A percentile compares a stretch with the other conserved stretches of the same genome.
Evolutionary conservation across 2,888 invertebrate genomes (phyloP).

Genomic region (Caenorhabditis sinica): DNA sequence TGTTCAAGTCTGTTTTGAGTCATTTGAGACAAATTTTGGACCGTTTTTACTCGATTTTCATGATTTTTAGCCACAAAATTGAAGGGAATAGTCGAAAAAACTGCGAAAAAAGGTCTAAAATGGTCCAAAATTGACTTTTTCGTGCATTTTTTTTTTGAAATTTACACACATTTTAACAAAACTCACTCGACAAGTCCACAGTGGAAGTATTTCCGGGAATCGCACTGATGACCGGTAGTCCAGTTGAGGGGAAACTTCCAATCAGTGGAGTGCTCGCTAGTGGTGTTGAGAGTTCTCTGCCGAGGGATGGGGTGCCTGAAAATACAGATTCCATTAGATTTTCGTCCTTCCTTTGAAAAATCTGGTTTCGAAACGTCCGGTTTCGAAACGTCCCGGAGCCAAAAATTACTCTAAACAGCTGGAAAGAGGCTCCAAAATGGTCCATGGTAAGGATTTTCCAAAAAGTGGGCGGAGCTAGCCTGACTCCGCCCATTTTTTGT

Average conservation of each 20-base stretch:
- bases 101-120: too few relatives aligned
- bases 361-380: too few relatives aligned
- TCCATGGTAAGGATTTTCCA: too few relatives aligned
- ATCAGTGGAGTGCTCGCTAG: constrained; percentile 55
- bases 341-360: too few relatives aligned
- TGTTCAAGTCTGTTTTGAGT: too few relatives aligned
- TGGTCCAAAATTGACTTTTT: not conserved
- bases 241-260: constrained; percentile 49
- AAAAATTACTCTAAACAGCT: too few relatives aligned
- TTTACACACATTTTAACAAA: not conserved
- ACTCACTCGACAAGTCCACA: constrained; percentile 60
- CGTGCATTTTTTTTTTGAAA: not conserved
- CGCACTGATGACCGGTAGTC: constrained; percentile 53
- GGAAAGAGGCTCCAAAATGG: too few relatives aligned
- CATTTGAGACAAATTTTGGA: too few relatives aligned
- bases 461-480: too few relatives aligned
- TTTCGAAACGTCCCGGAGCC: too few relatives aligned
- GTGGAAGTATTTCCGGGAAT: constrained; percentile 57
- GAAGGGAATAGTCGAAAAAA: not conserved
- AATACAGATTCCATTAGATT: not conserved
- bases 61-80: not conserved
- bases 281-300: constrained; percentile 62
- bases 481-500: too few relatives aligned
- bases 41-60: too few relatives aligned
- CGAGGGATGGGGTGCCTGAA: constrained; percentile 65